These are phyloP conservation scores for Orthonychiurus folsomi DNA, from an alignment of 2,888 invertebrate species.

Conservation along the genomic window DNA sequence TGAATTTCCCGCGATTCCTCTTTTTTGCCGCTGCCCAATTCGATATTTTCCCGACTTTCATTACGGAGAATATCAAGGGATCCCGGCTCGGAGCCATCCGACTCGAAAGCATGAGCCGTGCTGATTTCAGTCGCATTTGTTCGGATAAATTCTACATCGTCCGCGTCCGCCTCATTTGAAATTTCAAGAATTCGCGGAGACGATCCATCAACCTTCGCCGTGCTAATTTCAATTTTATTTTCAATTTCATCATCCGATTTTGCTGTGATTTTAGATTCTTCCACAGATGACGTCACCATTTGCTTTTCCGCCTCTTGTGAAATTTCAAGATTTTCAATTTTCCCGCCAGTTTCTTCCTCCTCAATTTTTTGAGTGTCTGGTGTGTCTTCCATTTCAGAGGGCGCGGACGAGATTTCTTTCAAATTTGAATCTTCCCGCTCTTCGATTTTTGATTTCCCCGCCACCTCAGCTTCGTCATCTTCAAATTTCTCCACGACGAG, in stretches of 20 bases:
- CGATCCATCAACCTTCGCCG: conserved; percentile 2
- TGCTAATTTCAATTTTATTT: conserved; percentile 8
- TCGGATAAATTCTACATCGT: background rate
- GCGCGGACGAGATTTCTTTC: background rate
- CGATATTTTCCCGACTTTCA: too few species aligned
- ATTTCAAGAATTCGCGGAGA: background rate
- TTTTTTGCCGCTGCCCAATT: conserved; percentile 4
- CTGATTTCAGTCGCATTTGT: background rate
- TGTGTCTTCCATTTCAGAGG: conserved; percentile 10
- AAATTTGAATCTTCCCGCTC: conserved; percentile 1
- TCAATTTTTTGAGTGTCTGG: background rate
- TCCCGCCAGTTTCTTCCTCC: background rate
- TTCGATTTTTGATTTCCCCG: background rate
- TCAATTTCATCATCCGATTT: background rate
- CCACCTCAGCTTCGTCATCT: conserved; percentile 10
- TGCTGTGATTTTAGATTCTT: background rate
- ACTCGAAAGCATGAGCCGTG: background rate
- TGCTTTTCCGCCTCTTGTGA: conserved; percentile 4
- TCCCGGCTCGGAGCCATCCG: background rate
- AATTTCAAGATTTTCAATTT: background rate
- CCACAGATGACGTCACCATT: conserved; percentile 8
- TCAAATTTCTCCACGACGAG: conserved; percentile 36
- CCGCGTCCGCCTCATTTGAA: background rate
- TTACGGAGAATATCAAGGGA: background rate
- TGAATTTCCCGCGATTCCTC: too few species aligned